phyloP scores from a whole-genome alignment of 2,888 invertebrate species.

The Cosmia trapezina region DNA sequence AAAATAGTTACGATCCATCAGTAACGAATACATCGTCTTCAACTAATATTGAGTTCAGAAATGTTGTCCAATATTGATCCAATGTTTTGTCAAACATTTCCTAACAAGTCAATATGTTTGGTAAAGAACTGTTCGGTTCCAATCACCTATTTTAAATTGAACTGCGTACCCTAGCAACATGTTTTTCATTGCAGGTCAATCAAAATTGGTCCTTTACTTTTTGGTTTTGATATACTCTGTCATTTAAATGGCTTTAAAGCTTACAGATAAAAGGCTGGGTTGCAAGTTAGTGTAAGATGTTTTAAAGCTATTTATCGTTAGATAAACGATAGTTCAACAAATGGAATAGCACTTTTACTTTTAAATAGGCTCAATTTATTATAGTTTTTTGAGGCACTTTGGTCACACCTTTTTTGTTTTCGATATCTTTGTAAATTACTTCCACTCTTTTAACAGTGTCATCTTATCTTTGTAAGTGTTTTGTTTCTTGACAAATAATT shows the following conservation, averaged over 20 bases:
- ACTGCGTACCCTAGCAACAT: conserved; percentile 35
- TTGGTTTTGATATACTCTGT: conserved; percentile 71
- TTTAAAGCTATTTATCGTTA: conserved; percentile 68
- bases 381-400: conserved; percentile 49
- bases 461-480: conserved; percentile 40
- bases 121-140: conserved; percentile 52
- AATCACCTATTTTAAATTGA: conserved; percentile 68
- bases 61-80: conserved; percentile 58
- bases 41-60: conserved; percentile 43
- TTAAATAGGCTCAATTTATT: conserved; percentile 69
- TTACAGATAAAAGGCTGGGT: conserved; percentile 78
- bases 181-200: conserved; percentile 49
- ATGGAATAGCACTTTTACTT: conserved; percentile 69
- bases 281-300: conserved; percentile 78
- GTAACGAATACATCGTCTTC: conserved; percentile 35
- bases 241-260: conserved; percentile 78
- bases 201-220: conserved; percentile 58
- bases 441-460: conserved; percentile 22
- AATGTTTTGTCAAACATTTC: conserved; percentile 68
- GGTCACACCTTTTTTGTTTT: conserved; percentile 34
- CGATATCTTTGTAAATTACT: conserved; percentile 50
- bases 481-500: conserved; percentile 36
- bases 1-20: conserved; percentile 31
- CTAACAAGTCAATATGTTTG: conserved; percentile 74
- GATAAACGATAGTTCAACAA: conserved; percentile 63